Evolutionary conservation across 2,888 invertebrate species (phyloP), one percentile per base, ranked within the genome.

Genomic region (Steinernema scapterisci): DNA sequence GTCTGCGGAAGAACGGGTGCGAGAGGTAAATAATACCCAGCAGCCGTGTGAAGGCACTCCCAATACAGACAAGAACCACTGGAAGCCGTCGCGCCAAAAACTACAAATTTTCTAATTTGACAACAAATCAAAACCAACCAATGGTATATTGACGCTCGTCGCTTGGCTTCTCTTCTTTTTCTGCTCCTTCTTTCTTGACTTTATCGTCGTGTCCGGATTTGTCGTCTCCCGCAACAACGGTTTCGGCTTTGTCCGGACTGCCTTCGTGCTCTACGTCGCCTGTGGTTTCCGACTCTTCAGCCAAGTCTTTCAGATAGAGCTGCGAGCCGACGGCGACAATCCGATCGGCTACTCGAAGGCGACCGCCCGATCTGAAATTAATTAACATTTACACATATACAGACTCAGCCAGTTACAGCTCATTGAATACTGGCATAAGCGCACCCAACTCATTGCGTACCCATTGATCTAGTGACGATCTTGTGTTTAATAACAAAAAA

Each of bases 311-410:
- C 5, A 31, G 63, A 63, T 63, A 63, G 19, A 63, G 73, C 75
- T 52, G 72, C 74, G 77, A 75, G 73, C 79, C 79, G 63, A 84
- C 73, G 27, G 82, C 82, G 48, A 79, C 75, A 52, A 83, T 75
- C 76, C 83, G 80, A 75, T 84, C 84, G 73, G 83, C 84, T 71
- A 84, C 82, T 25, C 84, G 84, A 72, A 84, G 78, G 73, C 79
- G 80, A 75, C 84, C 84, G 72, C 75, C 63, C 63, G 83, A 79
- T 77, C 84, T 84, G 78, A 70, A 82, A 80, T 73, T 19, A 71
- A 51, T 48, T 19, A 38, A 31, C 71, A 74, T 72, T 70, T 75
- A 71, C 73, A 63, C 38, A 63, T 5, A 48, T 16, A 31, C 63
- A 63, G 11, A 31, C 31, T 31, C 48, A 48, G n/a, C n/a, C n/a